These are phyloP conservation scores for Glossophaga mutica DNA, from an alignment of 2,797 vertebrate species.

Conservation along the genomic window DNA sequence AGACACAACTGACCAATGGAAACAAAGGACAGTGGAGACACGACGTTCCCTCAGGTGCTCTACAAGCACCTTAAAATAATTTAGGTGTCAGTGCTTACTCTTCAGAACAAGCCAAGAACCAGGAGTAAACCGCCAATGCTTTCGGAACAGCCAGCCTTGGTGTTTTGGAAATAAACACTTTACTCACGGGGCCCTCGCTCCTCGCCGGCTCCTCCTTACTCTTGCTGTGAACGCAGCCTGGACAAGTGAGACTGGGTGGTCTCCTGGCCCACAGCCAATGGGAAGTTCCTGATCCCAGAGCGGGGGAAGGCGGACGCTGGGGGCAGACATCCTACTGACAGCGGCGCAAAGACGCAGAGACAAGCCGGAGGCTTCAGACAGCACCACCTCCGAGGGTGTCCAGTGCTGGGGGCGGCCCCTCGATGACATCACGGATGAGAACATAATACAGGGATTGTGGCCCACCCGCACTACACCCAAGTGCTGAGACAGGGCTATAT, in stretches of 20 bases:
- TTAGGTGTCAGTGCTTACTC: neutral
- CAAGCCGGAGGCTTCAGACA: fast-evolving
- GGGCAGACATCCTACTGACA: neutral
- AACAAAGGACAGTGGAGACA: neutral
- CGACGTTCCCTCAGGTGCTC: fast-evolving
- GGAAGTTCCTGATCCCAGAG: neutral
- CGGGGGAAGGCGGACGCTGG: fast-evolving
- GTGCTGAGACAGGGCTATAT: fast-evolving
- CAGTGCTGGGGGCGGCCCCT: neutral
- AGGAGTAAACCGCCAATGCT: neutral
- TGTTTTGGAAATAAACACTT: fast-evolving
- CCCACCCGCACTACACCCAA: fast-evolving
- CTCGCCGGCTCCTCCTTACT: too few species aligned
- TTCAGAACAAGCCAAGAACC: neutral
- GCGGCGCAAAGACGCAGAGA: fast-evolving
- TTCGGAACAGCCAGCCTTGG: too few species aligned
- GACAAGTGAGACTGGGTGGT: fast-evolving
- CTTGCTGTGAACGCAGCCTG: neutral
- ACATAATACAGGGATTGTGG: neutral
- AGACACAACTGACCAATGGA: too few species aligned
- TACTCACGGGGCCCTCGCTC: neutral
- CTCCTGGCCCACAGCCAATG: neutral
- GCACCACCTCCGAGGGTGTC: neutral
- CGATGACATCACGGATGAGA: neutral
- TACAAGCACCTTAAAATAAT: neutral